Evolutionary conservation across 2,113 vertebrate species (phyloP), one percentile per base, ranked within the genome.

Genomic region (Pachyramphus minor): DNA sequence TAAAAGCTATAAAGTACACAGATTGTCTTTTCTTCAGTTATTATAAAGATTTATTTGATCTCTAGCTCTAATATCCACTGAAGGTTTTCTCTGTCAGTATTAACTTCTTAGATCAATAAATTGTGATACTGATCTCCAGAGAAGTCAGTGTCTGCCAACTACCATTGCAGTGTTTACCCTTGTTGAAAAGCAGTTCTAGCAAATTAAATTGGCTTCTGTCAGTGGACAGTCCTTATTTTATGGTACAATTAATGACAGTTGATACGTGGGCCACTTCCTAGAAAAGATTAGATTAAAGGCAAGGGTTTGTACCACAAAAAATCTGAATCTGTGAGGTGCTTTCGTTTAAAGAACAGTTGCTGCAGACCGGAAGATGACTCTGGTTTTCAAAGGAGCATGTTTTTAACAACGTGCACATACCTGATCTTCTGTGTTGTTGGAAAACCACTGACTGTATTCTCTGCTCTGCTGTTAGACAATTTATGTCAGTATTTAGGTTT

Each of bases 41-140:
- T 92, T 95, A 72, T 75, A 88, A 94, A 92, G 95, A 94, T 97
- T 96, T 96, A 94, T 96, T 96, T 93, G 37, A n/a, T 96, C 76
- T 96, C 50, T 31, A 56, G 50, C 69, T 95, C 50, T 90, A 96
- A 89, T 91, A 95, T 55, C 84, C 72, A 93, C 55, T 60, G 66
- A 88, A 97, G 87, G 59, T 96, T 96, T 93, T 89, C 76, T 91
- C 82, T 89, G 72, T 82, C 87, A 83, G 75, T 91, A 58, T 92
- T 91, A 96, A 90, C 84, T 96, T 90, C 66, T 92, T 58, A 73
- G 88, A 94, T 96, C 97, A 96, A 97, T 97, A 96, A 67, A 79
- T 92, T 88, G 89, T 0, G 41, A 95, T 93, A 77, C 80, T 64
- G 87, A 94, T 95, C 91, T 95, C 64, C n/a, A 59, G 55, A 90